These are phyloP conservation scores for Oxyruncus cristatus DNA, from an alignment of 2,113 vertebrate species.

Conservation along the genomic window DNA sequence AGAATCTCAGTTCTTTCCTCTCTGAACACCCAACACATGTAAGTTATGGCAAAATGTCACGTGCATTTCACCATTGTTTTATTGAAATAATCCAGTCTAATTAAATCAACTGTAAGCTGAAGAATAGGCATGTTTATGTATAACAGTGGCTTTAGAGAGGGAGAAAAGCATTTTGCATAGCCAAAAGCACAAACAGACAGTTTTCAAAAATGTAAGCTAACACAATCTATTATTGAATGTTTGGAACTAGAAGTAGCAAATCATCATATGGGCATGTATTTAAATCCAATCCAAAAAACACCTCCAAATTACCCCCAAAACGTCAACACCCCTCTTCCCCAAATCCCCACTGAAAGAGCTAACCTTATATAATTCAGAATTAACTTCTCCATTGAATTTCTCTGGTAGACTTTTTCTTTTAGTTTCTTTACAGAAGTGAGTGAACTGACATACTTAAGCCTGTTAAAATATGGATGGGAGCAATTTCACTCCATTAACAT, in stretches of 20 bases:
- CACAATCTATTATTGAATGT: not conserved
- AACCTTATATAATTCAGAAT: not conserved
- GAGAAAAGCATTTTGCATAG: not conserved
- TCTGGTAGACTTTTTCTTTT: not conserved
- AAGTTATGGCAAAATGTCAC: not conserved
- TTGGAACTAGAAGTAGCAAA: not conserved
- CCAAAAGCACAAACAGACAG: not conserved
- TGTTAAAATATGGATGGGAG: conserved; percentile 61
- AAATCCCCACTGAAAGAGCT: not conserved
- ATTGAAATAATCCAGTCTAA: not conserved
- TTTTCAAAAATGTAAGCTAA: not conserved
- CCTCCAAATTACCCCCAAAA: not conserved
- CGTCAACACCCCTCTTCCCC: not conserved
- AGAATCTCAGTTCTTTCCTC: not conserved
- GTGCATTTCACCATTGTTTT: not conserved
- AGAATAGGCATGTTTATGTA: not conserved
- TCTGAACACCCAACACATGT: not conserved
- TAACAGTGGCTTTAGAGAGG: not conserved
- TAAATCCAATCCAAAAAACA: not conserved
- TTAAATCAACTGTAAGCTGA: not conserved
- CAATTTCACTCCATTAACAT: conserved; percentile 64
- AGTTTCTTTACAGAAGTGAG: not conserved
- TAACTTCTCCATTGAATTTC: not conserved
- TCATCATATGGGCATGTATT: not conserved
- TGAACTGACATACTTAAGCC: not conserved